Base-by-base conservation (phyloP, 2,888 invertebrate species). In the Lithophane semibrunnea region DNA sequence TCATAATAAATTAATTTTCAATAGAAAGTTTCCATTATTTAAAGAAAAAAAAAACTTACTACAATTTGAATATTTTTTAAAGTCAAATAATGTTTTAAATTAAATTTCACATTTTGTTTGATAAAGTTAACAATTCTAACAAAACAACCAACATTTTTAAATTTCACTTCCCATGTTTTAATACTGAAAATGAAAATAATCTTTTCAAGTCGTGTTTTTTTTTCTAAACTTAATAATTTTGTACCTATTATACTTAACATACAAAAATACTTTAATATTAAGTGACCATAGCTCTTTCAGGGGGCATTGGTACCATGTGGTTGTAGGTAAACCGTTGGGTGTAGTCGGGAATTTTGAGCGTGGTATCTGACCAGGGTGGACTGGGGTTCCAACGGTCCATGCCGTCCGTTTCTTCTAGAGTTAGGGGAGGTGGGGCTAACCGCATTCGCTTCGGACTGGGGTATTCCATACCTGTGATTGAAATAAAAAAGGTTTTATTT, bases 351-450 rank as follows among this genome's bases (percentile, higher is more conserved):
- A 98, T 97, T 92, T 98, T 98, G 44, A 98, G 95, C 29, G 98
- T 97, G 0, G 98, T 98, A 90, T 99, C 98, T 0, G 98, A 98
- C 98, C 98, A 98, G 0, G 98, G 98, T 0, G 98, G 98, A 91
- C 98, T 98, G 44, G 98, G 98, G 94, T 98, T 98, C 98, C 98
- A 98, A 80, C 98, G 97, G 87, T 98, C 98, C 95, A 98, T 98
- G 63, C 98, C 97, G 83, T 98, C 98, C 44, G 98, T 97, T n/a
- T 95, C 96, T 49, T 96, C 96, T 47, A 94, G 75, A 44, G 92
- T 90, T 3, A 94, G 85, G 10, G 94, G 91, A 0, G 92, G 91
- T 47, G 93, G 92, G 0, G 93, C 92, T 21, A 95, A 80, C 1
- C 96, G 92, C 95, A 95, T 96, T 44, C 95, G 92, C 74, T 95